Percentiles rank a stretch among this genome's conserved stretches.
Conservation (phyloP, 2,888 invertebrate species). For the Aspidiotus rigidus region DNA sequence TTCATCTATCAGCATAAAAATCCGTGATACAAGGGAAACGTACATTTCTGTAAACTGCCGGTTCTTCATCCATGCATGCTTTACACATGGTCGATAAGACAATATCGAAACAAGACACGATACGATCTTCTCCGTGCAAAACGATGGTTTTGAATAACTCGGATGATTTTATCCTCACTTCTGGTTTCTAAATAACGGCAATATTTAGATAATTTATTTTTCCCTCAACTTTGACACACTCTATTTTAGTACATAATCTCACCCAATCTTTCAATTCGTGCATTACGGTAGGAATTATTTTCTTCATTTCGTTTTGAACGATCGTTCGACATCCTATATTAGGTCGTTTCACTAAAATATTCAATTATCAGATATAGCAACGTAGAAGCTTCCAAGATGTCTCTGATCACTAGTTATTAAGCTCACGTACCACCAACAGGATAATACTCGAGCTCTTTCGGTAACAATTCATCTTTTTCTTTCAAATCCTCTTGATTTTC, state of each 20-base stretch:
- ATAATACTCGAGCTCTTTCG: conserved; percentile 60
- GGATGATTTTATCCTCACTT: conserved; percentile 59
- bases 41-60: conserved; percentile 50
- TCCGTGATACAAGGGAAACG: conserved; percentile 30
- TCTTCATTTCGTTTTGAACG: conserved; percentile 63
- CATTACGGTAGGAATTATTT: conserved; percentile 61
- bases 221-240: no score
- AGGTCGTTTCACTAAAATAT: conserved; percentile 58
- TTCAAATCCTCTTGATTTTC: conserved; percentile 84
- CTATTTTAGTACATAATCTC: neutral
- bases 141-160: conserved; percentile 63
- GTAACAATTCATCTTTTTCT: conserved; percentile 68
- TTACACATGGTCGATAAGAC: conserved; percentile 53
- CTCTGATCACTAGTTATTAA: neutral
- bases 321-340: conserved; percentile 67
- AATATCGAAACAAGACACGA: conserved; percentile 59
- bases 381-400: conserved; percentile 16
- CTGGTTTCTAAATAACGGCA: conserved; percentile 39
- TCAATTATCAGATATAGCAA: no score
- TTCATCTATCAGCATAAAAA: conserved; percentile 17
- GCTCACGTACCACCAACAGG: conserved; percentile 46
- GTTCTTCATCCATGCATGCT: conserved; percentile 59
- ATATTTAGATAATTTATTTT: neutral
- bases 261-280: conserved; percentile 72
- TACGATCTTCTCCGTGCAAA: conserved; percentile 62